Evolutionary conservation across 2,888 invertebrate species (phyloP).

Genomic region (Rhyacophila evoluta): DNA sequence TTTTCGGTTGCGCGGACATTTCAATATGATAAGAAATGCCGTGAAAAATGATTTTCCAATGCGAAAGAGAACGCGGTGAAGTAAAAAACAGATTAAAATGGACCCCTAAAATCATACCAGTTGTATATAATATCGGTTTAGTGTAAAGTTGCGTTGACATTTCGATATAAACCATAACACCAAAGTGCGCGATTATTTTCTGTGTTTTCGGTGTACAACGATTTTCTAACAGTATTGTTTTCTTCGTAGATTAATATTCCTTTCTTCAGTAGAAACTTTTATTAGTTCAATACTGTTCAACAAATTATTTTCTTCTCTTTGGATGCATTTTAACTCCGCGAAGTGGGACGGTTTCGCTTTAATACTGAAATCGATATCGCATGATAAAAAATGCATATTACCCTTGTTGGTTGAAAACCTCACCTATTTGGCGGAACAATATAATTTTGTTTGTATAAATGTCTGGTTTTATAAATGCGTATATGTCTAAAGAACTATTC

Average conservation of each 20-base stretch:
- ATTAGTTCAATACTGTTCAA: not conserved
- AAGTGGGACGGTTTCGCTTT: constrained; percentile 6
- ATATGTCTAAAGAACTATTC: not conserved
- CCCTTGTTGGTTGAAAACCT: constrained; percentile 29
- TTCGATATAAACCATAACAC: constrained; percentile 1
- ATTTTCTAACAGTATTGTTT: constrained; percentile 21
- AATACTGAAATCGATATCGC: constrained; percentile 42
- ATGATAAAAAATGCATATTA: constrained; percentile 45
- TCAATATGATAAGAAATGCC: constrained; percentile 42
- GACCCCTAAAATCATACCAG: not conserved
- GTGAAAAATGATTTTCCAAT: constrained; percentile 30
- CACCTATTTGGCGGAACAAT: constrained; percentile 29
- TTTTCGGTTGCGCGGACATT: constrained; percentile 29
- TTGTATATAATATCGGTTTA: constrained; percentile 7
- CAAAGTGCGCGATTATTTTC: constrained; percentile 6
- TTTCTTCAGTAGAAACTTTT: not conserved
- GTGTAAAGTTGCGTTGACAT: constrained; percentile 15
- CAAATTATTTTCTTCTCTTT: not conserved
- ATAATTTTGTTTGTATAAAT: constrained; percentile 25
- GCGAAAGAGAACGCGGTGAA: constrained; percentile 24
- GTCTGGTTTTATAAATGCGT: not conserved
- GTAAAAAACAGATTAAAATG: constrained; percentile 4
- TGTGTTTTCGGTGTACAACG: constrained; percentile 6
- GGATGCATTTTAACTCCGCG: constrained; percentile 8
- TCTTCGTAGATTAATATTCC: not conserved